Evolutionary conservation across 2,797 vertebrate species (phyloP).

Genomic region (Numenius phaeopus): DNA sequence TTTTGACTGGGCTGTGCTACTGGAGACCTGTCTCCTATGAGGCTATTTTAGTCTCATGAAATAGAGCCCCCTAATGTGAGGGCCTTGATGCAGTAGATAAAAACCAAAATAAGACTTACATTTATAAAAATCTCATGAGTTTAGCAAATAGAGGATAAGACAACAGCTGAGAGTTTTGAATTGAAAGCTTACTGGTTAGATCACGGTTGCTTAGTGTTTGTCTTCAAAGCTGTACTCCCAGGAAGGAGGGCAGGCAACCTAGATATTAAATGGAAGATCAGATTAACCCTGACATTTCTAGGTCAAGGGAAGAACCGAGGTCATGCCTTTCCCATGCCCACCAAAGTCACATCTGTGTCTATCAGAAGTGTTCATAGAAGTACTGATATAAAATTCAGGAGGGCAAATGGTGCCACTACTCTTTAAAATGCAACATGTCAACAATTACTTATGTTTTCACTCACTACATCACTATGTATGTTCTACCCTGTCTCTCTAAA

Average conservation of each 20-base stretch:
- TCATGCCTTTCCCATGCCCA: slow-evolving; percentile 36
- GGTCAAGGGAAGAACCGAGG: slow-evolving; percentile 55
- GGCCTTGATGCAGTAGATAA: background rate
- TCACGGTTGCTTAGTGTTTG: background rate
- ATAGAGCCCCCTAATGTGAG: background rate
- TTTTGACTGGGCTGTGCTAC: background rate
- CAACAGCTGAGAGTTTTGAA: background rate
- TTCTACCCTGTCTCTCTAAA: slow-evolving; percentile 78
- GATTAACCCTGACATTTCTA: slow-evolving; percentile 73
- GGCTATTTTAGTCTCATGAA: background rate
- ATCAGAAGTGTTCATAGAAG: slow-evolving; percentile 41
- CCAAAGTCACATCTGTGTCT: slow-evolving; percentile 48
- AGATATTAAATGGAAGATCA: slow-evolving; percentile 48
- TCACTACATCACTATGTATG: slow-evolving; percentile 69
- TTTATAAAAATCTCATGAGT: slow-evolving; percentile 10
- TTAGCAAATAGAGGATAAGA: slow-evolving; percentile 19
- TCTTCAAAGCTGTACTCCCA: slow-evolving; percentile 20
- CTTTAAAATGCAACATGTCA: slow-evolving; percentile 61
- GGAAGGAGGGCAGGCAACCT: slow-evolving; percentile 49
- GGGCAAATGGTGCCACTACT: slow-evolving; percentile 20
- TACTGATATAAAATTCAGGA: slow-evolving; percentile 64
- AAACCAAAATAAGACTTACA: slow-evolving; percentile 29
- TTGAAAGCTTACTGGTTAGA: slow-evolving; percentile 33
- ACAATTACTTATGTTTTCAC: slow-evolving; percentile 70
- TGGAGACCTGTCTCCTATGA: background rate